These are phyloP conservation scores for Aythya fuligula DNA, from an alignment of 2,797 vertebrate genomes.

Conservation along the genomic window DNA sequence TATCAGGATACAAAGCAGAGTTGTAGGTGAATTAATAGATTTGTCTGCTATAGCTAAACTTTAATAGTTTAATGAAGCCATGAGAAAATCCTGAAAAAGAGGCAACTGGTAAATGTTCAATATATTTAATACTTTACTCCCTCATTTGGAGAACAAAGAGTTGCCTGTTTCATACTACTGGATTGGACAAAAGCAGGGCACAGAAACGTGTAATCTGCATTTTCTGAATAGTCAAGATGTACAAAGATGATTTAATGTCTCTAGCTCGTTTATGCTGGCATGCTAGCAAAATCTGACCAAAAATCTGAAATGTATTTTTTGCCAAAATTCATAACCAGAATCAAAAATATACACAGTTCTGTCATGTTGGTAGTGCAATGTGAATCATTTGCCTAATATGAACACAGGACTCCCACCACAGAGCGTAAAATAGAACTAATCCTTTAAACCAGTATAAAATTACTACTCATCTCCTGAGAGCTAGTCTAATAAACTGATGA, in stretches of 20 bases:
- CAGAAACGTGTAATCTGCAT: constrained; percentile 32
- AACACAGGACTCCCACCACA: background rate
- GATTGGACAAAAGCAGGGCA: constrained; percentile 43
- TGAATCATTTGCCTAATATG: background rate
- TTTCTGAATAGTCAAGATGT: constrained; percentile 52
- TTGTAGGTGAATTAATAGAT: background rate
- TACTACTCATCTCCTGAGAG: background rate
- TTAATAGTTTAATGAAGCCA: background rate
- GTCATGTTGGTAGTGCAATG: background rate
- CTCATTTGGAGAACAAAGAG: constrained; percentile 54
- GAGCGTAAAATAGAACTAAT: background rate
- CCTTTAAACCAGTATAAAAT: constrained; percentile 5
- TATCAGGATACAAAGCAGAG: background rate
- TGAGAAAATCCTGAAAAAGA: background rate
- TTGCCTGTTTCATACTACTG: constrained; percentile 20
- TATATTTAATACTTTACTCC: constrained; percentile 31
- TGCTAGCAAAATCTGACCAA: background rate
- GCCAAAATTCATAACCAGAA: background rate
- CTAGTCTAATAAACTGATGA: constrained; percentile 31
- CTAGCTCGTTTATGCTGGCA: background rate
- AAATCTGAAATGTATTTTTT: background rate
- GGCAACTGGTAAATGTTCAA: constrained; percentile 23
- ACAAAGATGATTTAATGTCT: constrained; percentile 30
- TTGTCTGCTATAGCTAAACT: background rate
- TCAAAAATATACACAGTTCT: background rate